Evolutionary conservation across 2,888 invertebrate genomes (phyloP).

Genomic region (Limenitis camilla): DNA sequence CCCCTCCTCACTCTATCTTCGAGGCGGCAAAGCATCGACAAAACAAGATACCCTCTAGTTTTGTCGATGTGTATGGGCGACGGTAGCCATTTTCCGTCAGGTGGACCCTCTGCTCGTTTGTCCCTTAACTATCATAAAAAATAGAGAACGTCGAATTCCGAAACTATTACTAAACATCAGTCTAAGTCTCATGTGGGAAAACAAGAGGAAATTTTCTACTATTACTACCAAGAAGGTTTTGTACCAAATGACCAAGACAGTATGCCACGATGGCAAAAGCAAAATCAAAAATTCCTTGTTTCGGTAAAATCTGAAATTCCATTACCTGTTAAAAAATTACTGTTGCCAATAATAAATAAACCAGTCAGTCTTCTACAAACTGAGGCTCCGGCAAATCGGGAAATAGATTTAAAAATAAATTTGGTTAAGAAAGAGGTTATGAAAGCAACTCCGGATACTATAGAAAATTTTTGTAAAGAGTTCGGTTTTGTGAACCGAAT

Average conservation of each 20-base stretch:
- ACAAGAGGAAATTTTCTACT: slow-evolving; percentile 55
- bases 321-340: slow-evolving; percentile 10
- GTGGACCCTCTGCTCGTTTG: no score
- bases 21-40: no score
- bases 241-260: slow-evolving; percentile 46
- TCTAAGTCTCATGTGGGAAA: slow-evolving; percentile 70
- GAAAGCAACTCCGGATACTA: slow-evolving; percentile 26
- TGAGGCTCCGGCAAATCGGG: slow-evolving; percentile 6
- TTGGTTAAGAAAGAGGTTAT: slow-evolving; percentile 51
- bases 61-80: no score
- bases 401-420: slow-evolving; percentile 48
- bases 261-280: slow-evolving; percentile 50
- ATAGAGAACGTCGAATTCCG: slow-evolving; percentile 65
- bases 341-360: slow-evolving; percentile 12
- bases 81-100: no score
- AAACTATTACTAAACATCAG: slow-evolving; percentile 77
- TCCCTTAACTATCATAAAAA: no score
- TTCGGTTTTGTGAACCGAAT: slow-evolving; percentile 67
- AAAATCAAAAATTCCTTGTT: slow-evolving; percentile 37
- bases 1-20: no score
- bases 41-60: no score
- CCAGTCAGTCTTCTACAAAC: slow-evolving; percentile 10
- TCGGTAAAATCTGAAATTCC: slow-evolving; percentile 36
- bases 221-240: slow-evolving; percentile 70
- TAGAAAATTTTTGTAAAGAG: slow-evolving; percentile 43